These are phyloP conservation scores for Drosophila meridiana DNA, from an alignment of 2,888 invertebrate genomes.

Conservation along the genomic window DNA sequence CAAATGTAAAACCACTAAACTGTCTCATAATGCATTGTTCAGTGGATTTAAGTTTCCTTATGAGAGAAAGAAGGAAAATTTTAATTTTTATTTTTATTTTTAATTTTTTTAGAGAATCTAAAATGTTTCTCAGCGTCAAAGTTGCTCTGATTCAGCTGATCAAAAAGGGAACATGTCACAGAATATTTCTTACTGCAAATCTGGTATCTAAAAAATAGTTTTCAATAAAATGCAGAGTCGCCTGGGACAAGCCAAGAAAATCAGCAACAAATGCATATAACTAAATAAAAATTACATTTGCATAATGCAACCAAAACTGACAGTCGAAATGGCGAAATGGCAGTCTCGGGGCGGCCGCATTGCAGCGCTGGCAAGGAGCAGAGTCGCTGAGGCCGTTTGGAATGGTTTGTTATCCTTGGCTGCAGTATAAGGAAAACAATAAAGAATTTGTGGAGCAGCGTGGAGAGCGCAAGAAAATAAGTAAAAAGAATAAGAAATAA, in stretches of 20 bases:
- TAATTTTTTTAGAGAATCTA: no score
- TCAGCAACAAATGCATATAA: constrained; percentile 21
- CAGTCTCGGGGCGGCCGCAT: constrained; percentile 17
- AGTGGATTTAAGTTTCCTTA: no score
- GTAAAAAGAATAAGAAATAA: constrained; percentile 62
- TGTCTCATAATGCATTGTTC: no score
- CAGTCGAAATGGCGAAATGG: constrained; percentile 51
- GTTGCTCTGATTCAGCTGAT: not conserved
- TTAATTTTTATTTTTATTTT: no score
- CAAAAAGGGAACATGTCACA: not conserved
- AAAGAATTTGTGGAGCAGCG: constrained; percentile 54
- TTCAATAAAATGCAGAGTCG: not conserved
- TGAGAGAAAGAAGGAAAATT: no score
- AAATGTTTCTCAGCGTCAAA: not conserved
- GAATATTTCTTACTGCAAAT: not conserved
- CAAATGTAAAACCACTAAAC: no score
- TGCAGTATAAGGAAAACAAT: constrained; percentile 62
- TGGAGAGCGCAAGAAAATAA: constrained; percentile 25
- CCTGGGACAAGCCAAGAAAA: constrained; percentile 1
- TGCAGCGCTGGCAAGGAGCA: not conserved
- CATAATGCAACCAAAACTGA: constrained; percentile 77
- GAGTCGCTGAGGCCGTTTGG: not conserved
- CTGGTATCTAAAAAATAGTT: not conserved
- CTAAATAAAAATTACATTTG: constrained; percentile 74
- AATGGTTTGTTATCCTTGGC: constrained; percentile 63